A percentile compares a stretch with the other conserved stretches of the same genome.
These are phyloP conservation scores for Oscheius sp. DNA, from an alignment of 2,888 invertebrate genomes.

Conservation along the genomic window DNA sequence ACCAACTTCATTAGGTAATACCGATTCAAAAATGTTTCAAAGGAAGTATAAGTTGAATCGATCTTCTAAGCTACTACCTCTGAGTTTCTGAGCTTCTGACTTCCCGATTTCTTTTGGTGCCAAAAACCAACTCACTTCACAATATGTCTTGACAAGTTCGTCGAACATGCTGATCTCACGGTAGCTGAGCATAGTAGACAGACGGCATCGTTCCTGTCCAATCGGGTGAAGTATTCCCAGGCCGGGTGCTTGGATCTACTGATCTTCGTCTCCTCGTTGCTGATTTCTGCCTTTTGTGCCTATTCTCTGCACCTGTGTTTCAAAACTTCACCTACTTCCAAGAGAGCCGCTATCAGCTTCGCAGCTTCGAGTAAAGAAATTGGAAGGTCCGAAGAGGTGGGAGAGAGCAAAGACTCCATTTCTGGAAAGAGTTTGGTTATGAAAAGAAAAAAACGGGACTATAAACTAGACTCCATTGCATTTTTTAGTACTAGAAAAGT, in stretches of 20 bases:
- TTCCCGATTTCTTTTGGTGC: no score
- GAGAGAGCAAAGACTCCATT: no score
- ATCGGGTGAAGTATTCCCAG: conserved; percentile 39
- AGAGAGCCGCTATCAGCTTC: background rate
- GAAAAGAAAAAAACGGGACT: background rate
- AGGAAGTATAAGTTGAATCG: no score
- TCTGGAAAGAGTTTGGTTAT: background rate
- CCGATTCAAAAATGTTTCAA: no score
- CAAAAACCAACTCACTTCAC: conserved; percentile 20
- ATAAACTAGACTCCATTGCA: no score
- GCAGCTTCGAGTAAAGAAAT: conserved; percentile 1
- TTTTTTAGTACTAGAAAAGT: no score
- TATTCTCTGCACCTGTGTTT: background rate
- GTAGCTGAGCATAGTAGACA: conserved; percentile 41
- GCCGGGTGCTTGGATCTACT: conserved; percentile 38
- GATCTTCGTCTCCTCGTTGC: background rate
- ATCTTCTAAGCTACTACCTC: no score
- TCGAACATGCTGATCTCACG: conserved; percentile 46
- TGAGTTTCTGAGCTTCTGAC: no score
- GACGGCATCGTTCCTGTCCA: conserved; percentile 41
- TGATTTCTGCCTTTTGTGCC: background rate
- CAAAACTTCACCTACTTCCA: conserved; percentile 6
- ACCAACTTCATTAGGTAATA: no score
- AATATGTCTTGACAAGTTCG: conserved; percentile 44
- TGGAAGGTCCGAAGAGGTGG: background rate